Evolutionary conservation across 2,113 vertebrate genomes (phyloP), one percentile per base, ranked within the genome.

Genomic region (Pampusana beccarii): DNA sequence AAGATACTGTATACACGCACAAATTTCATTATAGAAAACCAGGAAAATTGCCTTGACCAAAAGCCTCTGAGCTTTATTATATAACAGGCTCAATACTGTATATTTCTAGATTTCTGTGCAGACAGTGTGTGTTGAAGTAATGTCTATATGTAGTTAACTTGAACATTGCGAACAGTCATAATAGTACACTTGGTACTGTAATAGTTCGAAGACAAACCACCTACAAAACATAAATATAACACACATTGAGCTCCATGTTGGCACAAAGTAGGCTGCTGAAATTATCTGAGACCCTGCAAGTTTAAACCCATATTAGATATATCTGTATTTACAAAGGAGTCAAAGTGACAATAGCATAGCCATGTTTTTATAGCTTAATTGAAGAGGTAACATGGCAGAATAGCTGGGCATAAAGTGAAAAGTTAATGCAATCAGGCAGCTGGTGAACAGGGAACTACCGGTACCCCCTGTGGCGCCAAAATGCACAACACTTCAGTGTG

Each of bases 121-220:
- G 24, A n/a, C 33, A 28, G 7, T 54, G 28, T 0, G 5, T 24
- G 9, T 61, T 69, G 38, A 83, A 83, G 11, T 31, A 17, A 48
- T 26, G 2, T 19, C 33, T 82, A 13, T 11, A 36, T 33, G 13
- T 11, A 81, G 25, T 19, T 88, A 86, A 72, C 38, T 9, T 21
- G 20, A 75, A 88, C 65, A 34, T 21, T 40, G 3, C 26, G 5
- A 80, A 24, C 26, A 38, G 58, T 56, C 9, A 18, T 34, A 67
- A 26, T 7, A 46, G 2, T 34, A 18, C 0, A 0, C 3, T 53
- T 53, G 17, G 13, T 71, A 67, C 17, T 2, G 2, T 13, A 48
- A 31, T 10, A 81, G 5, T 50, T 29, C 56, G 16, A 88, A 82
- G 29, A 57, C 19, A 82, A 90, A 46, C 4, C 5, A 61, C 11